Conservation (phyloP, 2,888 invertebrate genomes). For the Dorcus parallelipipedus region DNA sequence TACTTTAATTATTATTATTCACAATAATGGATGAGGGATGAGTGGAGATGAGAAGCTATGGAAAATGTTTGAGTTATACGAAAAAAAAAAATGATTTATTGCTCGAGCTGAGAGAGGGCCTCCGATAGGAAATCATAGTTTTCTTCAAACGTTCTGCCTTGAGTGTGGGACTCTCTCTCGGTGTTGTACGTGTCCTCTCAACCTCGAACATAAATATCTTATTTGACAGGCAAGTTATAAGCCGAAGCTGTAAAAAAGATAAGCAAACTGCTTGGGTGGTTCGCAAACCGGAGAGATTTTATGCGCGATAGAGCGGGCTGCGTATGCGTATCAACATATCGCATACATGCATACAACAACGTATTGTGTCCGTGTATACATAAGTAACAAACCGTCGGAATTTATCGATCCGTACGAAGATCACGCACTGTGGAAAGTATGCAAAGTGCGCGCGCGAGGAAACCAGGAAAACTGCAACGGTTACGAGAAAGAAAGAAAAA, state of each 20-base stretch:
- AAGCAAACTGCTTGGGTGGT: conserved; percentile 28
- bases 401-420: conserved; percentile 27
- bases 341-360: conserved; percentile 1
- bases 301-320: conserved; percentile 19
- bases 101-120: too few relatives aligned
- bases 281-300: conserved; percentile 26
- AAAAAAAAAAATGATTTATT: too few relatives aligned
- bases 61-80: too few relatives aligned
- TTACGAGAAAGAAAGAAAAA: too few relatives aligned
- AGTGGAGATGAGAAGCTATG: too few relatives aligned
- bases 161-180: too few relatives aligned
- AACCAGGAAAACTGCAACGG: too few relatives aligned
- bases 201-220: conserved; percentile 24
- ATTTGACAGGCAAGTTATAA: conserved; percentile 30
- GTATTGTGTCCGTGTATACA: conserved; percentile 7
- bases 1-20: too few relatives aligned
- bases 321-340: conserved; percentile 10
- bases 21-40: too few relatives aligned
- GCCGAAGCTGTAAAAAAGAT: conserved; percentile 28
- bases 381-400: conserved; percentile 27
- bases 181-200: neutral
- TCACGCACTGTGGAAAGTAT: conserved; percentile 2
- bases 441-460: neutral
- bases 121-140: too few relatives aligned
- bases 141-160: too few relatives aligned